Evolutionary conservation across 2,797 vertebrate genomes (phyloP).

Genomic region (Hemibagrus guttatus): DNA sequence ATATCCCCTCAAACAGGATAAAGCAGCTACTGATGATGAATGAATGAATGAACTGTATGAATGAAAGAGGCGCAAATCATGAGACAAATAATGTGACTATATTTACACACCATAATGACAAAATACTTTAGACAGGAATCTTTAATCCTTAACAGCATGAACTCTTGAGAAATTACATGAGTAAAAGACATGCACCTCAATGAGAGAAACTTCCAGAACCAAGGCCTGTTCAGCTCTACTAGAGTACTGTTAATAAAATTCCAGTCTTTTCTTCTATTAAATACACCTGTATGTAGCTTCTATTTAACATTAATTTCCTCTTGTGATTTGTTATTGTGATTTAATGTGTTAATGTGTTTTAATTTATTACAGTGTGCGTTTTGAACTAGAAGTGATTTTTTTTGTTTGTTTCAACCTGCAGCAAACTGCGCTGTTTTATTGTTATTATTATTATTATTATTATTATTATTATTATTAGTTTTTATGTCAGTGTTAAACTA

Average conservation of each 20-base stretch:
- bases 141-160: not conserved
- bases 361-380: slow-evolving; percentile 52
- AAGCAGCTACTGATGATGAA: not conserved
- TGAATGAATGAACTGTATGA: not conserved
- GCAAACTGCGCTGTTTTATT: slow-evolving; percentile 40
- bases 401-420: slow-evolving; percentile 1
- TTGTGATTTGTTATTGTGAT: slow-evolving; percentile 35
- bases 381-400: slow-evolving; percentile 16
- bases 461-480: slow-evolving; percentile 51
- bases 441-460: slow-evolving; percentile 50
- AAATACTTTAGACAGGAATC: not conserved
- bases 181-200: not conserved
- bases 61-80: not conserved
- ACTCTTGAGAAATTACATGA: not conserved
- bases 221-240: not conserved
- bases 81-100: not conserved
- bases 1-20: not conserved
- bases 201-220: not conserved
- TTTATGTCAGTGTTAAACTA: not conserved
- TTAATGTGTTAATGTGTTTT: slow-evolving; percentile 40
- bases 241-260: not conserved
- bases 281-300: not conserved
- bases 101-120: not conserved
- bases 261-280: slow-evolving; percentile 13
- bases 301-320: not conserved